These are phyloP conservation scores for Drymonia ruficornis DNA, from an alignment of 2,888 invertebrate species.

Conservation along the genomic window DNA sequence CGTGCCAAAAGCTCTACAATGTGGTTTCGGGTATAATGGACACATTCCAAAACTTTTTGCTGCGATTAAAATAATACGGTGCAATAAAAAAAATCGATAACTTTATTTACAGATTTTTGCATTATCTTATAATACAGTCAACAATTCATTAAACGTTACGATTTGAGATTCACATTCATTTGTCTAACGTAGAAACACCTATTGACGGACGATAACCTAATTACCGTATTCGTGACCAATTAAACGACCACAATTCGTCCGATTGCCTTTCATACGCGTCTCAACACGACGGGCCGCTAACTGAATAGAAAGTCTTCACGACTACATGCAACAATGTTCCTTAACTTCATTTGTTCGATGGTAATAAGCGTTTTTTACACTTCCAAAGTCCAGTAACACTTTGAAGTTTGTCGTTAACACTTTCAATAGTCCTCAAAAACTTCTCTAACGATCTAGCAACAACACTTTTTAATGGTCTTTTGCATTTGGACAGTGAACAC, in stretches of 20 bases:
- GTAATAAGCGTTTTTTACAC: background rate
- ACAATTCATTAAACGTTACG: constrained; percentile 77
- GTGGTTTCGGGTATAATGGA: constrained; percentile 73
- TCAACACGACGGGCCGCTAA: constrained; percentile 57
- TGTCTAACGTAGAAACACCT: constrained; percentile 79
- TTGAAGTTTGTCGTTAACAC: too few relatives aligned
- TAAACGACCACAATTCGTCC: constrained; percentile 44
- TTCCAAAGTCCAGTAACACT: too few relatives aligned
- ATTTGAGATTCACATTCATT: constrained; percentile 80
- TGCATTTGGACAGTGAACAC: background rate
- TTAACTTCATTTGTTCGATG: background rate
- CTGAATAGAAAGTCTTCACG: constrained; percentile 32
- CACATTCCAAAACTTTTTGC: constrained; percentile 72
- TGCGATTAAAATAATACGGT: constrained; percentile 36
- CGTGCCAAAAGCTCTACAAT: constrained; percentile 64
- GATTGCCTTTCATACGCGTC: constrained; percentile 39
- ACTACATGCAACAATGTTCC: constrained; percentile 9
- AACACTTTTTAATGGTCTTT: too few relatives aligned
- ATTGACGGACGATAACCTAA: constrained; percentile 63
- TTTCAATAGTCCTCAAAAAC: too few relatives aligned
- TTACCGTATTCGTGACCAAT: constrained; percentile 61
- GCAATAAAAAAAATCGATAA: constrained; percentile 72
- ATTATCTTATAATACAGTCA: constrained; percentile 84
- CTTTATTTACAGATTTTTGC: constrained; percentile 83
- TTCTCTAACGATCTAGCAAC: too few relatives aligned